Conservation (phyloP, 2,888 invertebrate species). For the Lymantria monacha region DNA sequence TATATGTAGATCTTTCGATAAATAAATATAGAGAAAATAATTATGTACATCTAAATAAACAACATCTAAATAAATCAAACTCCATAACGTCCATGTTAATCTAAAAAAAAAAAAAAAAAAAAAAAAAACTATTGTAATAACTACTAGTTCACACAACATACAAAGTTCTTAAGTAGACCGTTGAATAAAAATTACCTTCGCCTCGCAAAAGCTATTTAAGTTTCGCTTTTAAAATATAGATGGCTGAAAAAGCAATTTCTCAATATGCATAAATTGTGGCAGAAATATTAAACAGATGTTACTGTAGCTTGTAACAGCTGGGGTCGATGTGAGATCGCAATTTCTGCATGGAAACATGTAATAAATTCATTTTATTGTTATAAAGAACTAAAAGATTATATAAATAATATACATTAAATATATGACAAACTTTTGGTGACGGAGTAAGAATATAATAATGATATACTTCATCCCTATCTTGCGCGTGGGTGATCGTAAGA, state of each 20-base stretch:
- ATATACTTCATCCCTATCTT: too few species aligned
- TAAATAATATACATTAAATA: neutral
- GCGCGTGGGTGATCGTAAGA: too few species aligned
- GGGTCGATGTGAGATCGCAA: conserved; percentile 32
- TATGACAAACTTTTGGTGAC: too few species aligned
- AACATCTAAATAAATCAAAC: too few species aligned
- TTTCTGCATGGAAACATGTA: conserved; percentile 27
- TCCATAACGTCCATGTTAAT: too few species aligned
- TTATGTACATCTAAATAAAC: too few species aligned
- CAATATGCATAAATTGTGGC: conserved; percentile 37
- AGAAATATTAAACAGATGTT: conserved; percentile 47
- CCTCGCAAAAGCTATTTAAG: conserved; percentile 8
- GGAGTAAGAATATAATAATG: too few species aligned
- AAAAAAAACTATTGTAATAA: neutral
- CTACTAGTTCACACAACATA: conserved; percentile 8
- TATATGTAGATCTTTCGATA: too few species aligned
- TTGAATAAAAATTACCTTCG: conserved; percentile 6
- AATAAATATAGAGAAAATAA: too few species aligned
- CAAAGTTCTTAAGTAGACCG: conserved; percentile 4
- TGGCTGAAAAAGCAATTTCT: conserved; percentile 32
- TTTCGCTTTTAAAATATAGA: conserved; percentile 11
- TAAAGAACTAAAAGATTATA: conserved; percentile 1
- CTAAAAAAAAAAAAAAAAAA: neutral
- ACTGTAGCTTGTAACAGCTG: conserved; percentile 16
- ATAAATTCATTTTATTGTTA: conserved; percentile 22